phyloP scores from a whole-genome alignment of 37 sponge, comb jelly and placozoan species.

The Ianthella basta region DNA sequence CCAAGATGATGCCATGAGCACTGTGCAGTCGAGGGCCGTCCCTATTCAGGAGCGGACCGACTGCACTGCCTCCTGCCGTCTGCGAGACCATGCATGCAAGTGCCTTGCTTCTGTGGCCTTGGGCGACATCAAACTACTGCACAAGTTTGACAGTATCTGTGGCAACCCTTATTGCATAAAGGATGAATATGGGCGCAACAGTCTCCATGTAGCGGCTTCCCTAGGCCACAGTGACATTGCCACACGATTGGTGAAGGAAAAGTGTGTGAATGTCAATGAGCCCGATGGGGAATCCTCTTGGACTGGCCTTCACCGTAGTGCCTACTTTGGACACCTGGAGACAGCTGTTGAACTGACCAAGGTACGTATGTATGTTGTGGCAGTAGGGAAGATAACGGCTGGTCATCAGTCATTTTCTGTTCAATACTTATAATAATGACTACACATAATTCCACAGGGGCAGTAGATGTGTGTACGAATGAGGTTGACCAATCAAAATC shows the following conservation, averaged over 20 bases:
- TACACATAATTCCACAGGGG: no score
- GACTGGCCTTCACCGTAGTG: slow-evolving; percentile 69
- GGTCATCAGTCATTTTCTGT: no score
- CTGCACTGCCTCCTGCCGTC: slow-evolving; percentile 60
- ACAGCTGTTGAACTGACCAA: slow-evolving; percentile 47
- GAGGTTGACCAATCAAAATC: no score
- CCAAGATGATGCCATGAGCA: slow-evolving; percentile 8
- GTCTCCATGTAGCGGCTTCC: slow-evolving; percentile 74
- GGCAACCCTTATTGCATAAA: slow-evolving; percentile 48
- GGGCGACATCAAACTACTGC: slow-evolving; percentile 63
- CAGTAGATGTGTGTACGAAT: no score
- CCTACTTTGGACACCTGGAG: slow-evolving; percentile 73
- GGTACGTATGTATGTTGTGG: slow-evolving; percentile 27
- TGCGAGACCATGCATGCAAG: slow-evolving; percentile 37
- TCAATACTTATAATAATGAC: no score
- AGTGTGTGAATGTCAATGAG: slow-evolving; percentile 32
- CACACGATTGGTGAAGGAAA: slow-evolving; percentile 48
- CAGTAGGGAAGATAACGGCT: no score
- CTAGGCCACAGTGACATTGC: slow-evolving; percentile 53
- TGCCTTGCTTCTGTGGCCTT: slow-evolving; percentile 33
- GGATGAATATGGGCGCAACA: slow-evolving; percentile 54
- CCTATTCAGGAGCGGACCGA: not conserved
- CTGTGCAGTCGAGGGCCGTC: not conserved
- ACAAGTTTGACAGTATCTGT: slow-evolving; percentile 61
- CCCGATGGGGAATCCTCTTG: slow-evolving; percentile 65